Evolutionary conservation across 2,113 vertebrate genomes (phyloP).

Genomic region (Anoplopoma fimbria): DNA sequence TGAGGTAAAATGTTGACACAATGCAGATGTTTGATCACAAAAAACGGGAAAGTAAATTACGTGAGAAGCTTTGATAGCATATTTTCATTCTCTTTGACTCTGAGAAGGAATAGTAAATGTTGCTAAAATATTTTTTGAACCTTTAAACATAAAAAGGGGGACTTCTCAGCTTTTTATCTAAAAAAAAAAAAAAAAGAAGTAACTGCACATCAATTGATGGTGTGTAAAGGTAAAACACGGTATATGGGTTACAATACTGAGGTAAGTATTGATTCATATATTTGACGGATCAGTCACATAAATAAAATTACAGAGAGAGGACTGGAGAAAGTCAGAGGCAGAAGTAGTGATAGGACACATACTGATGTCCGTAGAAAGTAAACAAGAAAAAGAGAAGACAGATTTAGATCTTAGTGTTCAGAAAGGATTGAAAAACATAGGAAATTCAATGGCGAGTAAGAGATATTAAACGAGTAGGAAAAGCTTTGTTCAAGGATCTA

Average conservation of each 20-base stretch:
- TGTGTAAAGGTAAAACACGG: neutral
- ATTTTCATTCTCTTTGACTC: neutral
- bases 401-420: slow-evolving; percentile 14
- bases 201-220: slow-evolving; percentile 13
- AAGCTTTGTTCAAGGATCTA: slow-evolving; percentile 9
- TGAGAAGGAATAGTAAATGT: neutral
- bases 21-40: slow-evolving; percentile 15
- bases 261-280: neutral
- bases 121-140: neutral
- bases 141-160: neutral
- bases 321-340: neutral
- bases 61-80: neutral
- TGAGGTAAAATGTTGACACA: neutral
- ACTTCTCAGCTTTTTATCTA: too few species aligned
- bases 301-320: neutral
- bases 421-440: neutral
- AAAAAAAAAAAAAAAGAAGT: neutral
- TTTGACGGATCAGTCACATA: neutral
- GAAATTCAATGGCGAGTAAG: neutral
- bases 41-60: neutral
- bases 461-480: neutral
- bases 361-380: neutral
- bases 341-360: neutral
- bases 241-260: neutral
- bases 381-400: neutral